These are phyloP conservation scores for Sinocyclocheilus grahami DNA, from an alignment of 2,113 vertebrate species.

Conservation along the genomic window DNA sequence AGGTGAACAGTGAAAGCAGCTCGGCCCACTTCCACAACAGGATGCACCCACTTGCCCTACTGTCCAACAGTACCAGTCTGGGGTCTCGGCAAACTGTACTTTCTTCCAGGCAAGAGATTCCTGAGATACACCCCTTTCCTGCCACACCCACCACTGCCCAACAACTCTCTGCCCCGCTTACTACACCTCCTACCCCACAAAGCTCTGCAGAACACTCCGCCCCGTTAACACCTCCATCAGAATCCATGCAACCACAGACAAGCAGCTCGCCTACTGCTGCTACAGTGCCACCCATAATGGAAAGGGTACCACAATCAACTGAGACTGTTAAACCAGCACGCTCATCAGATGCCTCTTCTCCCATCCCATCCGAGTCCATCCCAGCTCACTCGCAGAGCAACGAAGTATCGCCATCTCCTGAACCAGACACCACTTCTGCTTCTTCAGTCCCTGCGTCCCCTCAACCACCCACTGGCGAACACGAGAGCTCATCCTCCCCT, in stretches of 20 bases:
- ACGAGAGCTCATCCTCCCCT: slow-evolving; percentile 72
- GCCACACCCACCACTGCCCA: slow-evolving; percentile 1
- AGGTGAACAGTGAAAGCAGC: slow-evolving; percentile 66
- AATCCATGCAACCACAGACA: slow-evolving; percentile 33
- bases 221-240: slow-evolving; percentile 14
- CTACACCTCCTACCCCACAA: slow-evolving; percentile 1
- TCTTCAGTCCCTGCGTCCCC: slow-evolving; percentile 61
- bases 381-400: slow-evolving; percentile 51
- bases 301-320: slow-evolving; percentile 33
- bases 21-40: slow-evolving; percentile 54
- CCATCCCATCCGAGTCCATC: neutral
- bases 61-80: slow-evolving; percentile 36
- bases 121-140: slow-evolving; percentile 47
- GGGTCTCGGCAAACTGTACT: slow-evolving; percentile 47
- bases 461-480: slow-evolving; percentile 63
- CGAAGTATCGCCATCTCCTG: slow-evolving; percentile 46
- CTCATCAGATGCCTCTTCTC: slow-evolving; percentile 33
- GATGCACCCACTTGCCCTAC: slow-evolving; percentile 44
- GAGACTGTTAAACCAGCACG: slow-evolving; percentile 22
- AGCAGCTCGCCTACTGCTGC: slow-evolving; percentile 24
- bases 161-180: slow-evolving; percentile 48
- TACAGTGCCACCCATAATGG: slow-evolving; percentile 49
- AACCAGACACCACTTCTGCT: slow-evolving; percentile 48
- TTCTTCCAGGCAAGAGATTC: slow-evolving; percentile 50
- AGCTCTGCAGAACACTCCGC: slow-evolving; percentile 27